Conservation (phyloP, 2,797 vertebrate species). For the Chaetodon trifasciatus region DNA sequence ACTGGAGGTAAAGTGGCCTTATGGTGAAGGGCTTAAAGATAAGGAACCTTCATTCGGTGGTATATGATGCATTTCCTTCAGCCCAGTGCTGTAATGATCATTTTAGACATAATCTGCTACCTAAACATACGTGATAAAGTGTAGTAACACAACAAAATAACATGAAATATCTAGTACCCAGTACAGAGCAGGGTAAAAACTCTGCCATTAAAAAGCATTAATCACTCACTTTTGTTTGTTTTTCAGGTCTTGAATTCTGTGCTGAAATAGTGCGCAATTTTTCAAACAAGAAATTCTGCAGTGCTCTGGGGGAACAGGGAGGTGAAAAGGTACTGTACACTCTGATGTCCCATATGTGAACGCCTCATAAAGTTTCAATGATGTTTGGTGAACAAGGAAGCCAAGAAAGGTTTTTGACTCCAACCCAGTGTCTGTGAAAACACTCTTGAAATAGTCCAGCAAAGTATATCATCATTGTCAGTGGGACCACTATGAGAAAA, state of each 20-base stretch:
- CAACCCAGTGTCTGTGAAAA: background rate
- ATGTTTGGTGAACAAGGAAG: background rate
- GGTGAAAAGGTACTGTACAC: background rate
- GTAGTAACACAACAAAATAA: background rate
- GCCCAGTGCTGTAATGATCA: background rate
- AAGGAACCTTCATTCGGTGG: background rate
- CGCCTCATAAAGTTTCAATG: background rate
- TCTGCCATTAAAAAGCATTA: background rate
- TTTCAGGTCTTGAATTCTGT: background rate
- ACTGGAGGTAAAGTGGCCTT: slow-evolving; percentile 22
- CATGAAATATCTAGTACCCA: background rate
- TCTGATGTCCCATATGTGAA: background rate
- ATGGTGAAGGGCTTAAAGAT: background rate
- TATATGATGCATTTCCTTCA: background rate
- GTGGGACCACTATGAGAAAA: background rate
- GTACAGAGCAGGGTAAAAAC: background rate
- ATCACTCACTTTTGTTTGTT: background rate
- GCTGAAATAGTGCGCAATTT: background rate
- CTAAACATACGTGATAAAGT: background rate
- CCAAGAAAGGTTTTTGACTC: background rate
- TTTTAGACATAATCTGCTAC: background rate
- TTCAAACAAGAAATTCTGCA: background rate
- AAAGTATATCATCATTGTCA: background rate
- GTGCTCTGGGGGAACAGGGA: background rate
- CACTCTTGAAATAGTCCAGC: background rate